Evolutionary conservation across 2,113 vertebrate genomes (phyloP), one percentile per base, ranked within the genome.

Genomic region (Scomber scombrus): DNA sequence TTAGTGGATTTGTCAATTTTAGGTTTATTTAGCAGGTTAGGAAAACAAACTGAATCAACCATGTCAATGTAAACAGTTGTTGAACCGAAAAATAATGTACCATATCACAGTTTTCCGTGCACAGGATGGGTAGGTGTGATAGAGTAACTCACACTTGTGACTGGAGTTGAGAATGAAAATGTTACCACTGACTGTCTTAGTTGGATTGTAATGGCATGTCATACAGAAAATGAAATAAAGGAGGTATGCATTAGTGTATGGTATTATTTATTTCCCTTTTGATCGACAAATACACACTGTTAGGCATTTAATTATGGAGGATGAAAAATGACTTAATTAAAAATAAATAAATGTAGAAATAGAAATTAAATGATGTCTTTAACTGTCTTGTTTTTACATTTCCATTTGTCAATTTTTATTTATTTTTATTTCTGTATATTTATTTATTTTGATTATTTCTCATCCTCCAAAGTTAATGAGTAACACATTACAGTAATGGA

Each of bases 191-290:
- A 90, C 85, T 82, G 58, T 84, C 81, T 90, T 75, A 83, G 77
- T 82, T 85, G 73, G 92, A 81, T 88, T 93, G 80, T 86, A 86
- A 91, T 73, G 86, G 91, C 93, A 94, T 94, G 92, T 85, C 80
- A 88, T 92, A 75, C 74, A 87, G 82, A 89, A 89, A 85, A 85
- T 80, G 74, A 91, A 94, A 95, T 94, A 93, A 93, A 94, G 88
- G 63, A 82, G 57, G 80, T 84, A 58, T 80, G 68, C 69, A 78
- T 72, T 60, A 40, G 50, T 71, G 50, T 13, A 10, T 71, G 34
- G 43, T 69, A 18, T 68, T 5, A 31, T 64, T 69, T 75, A 11
- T 60, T 65, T 82, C 9, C 69, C n/a, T 56, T 11, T 23, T 56
- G 3, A 34, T 55, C 54, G 34, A 3, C 50, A 40, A 64, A 69